These are phyloP conservation scores for Zele albiditarsus DNA, from an alignment of 2,888 invertebrate species.

Conservation along the genomic window DNA sequence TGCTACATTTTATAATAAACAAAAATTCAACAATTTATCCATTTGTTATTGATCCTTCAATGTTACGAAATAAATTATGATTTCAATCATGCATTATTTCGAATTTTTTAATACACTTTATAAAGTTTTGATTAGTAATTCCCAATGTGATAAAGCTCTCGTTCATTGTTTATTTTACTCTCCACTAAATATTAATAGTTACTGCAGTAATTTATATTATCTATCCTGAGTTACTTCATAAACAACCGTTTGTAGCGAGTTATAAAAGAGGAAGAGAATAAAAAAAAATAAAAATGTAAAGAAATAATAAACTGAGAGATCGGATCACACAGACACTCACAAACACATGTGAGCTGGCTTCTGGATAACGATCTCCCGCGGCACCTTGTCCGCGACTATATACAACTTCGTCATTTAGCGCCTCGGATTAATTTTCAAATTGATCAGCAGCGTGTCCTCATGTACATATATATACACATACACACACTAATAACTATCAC, in stretches of 20 bases:
- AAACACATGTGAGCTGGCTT: slow-evolving; percentile 38
- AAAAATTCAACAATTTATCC: too few relatives aligned
- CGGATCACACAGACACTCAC: background rate
- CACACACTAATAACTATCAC: slow-evolving; percentile 30
- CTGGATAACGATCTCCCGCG: slow-evolving; percentile 51
- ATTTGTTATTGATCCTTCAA: too few relatives aligned
- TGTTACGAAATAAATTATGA: too few relatives aligned
- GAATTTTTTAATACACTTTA: too few relatives aligned
- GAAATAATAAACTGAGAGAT: slow-evolving; percentile 11
- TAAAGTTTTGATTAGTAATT: too few relatives aligned
- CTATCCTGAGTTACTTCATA: background rate
- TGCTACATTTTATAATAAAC: too few relatives aligned
- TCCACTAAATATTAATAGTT: background rate
- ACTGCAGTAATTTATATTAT: slow-evolving; percentile 1
- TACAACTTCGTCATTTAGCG: slow-evolving; percentile 36
- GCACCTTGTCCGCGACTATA: slow-evolving; percentile 45
- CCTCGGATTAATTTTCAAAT: slow-evolving; percentile 39
- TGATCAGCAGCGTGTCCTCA: slow-evolving; percentile 33
- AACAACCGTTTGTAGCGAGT: background rate
- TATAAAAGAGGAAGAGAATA: background rate
- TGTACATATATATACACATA: slow-evolving; percentile 25
- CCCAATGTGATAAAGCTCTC: too few relatives aligned
- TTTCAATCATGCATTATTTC: too few relatives aligned
- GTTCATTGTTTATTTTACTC: background rate
- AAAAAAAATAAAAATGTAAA: background rate